Evolutionary conservation across 2,113 vertebrate genomes (phyloP), one percentile per base, ranked within the genome.

Genomic region (Anarrhichthys ocellatus): DNA sequence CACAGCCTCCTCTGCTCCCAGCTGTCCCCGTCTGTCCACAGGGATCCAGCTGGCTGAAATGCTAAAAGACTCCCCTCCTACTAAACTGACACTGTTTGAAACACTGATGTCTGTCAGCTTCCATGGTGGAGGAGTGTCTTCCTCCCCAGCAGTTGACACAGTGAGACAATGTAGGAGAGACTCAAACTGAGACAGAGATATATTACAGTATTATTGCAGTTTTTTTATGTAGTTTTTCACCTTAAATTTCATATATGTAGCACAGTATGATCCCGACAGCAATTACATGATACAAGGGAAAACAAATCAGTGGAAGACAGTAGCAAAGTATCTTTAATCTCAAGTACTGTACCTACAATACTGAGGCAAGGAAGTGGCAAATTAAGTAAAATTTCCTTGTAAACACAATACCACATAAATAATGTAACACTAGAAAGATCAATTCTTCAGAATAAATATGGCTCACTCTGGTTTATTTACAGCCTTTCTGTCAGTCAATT

Each of bases 21-120:
- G n/a, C 62, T 29, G 58, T 87, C 79, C 65, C 80, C 68, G 76
- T 58, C 46, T 75, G 56, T 68, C 76, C 73, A 27, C 73, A 34
- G 67, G 77, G 76, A 77, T 80, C 73, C 84, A 74, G 27, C 59
- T 24, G 58, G 62, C 38, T 73, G 63, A 76, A 87, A 77, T n/a
- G 67, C 54, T 68, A 62, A 84, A 82, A 84, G 3, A 46, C 13
- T 76, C 20, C 29, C 64, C 63, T 59, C 36, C 70, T 64, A 68
- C 34, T 78, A 36, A 81, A 78, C 17, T 66, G 74, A 75, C 71
- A 73, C 61, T 6, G 65, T 73, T 75, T 65, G 38, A 86, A 82
- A 68, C 24, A 4, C 40, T 27, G 73, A 76, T 61, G 66, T 18
- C 27, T 81, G 78, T 76, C 78, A 48, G 75, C 69, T 59, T 65